phyloP scores from a whole-genome alignment of 2,888 invertebrate species.

The Frankliniella intonsa region DNA sequence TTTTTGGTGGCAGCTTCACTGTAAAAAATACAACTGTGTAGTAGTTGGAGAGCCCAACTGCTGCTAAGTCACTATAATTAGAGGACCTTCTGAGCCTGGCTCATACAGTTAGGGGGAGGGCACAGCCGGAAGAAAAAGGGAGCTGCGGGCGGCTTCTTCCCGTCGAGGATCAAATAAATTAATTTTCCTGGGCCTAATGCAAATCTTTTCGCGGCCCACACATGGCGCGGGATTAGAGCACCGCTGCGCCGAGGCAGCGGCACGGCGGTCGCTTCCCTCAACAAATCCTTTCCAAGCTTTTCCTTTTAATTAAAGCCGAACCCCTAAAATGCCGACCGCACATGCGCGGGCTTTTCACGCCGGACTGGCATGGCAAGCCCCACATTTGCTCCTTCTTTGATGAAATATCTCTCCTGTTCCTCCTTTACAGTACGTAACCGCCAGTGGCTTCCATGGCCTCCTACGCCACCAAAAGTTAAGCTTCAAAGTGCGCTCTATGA shows the following conservation, averaged over 20 bases:
- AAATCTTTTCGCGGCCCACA: conserved; percentile 4
- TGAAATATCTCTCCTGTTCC: neutral
- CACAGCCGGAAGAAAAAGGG: neutral
- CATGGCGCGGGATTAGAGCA: neutral
- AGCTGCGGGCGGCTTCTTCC: neutral
- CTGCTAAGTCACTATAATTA: no score
- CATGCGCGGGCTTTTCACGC: neutral
- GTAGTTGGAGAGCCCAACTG: no score
- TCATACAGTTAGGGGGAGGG: no score
- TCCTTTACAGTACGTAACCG: no score
- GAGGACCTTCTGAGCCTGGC: no score
- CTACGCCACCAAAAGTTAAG: no score
- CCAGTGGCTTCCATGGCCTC: no score
- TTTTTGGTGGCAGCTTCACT: no score
- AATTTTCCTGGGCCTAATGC: conserved; percentile 17
- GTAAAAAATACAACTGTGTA: no score
- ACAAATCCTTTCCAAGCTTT: conserved; percentile 10
- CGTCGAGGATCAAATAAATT: conserved; percentile 14
- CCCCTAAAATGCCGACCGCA: neutral
- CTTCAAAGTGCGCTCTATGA: no score
- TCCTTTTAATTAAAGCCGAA: conserved; percentile 12
- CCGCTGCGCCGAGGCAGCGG: neutral
- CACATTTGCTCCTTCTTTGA: neutral
- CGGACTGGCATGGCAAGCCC: neutral
- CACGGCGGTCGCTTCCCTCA: neutral